Evolutionary conservation across 2,113 vertebrate species (phyloP).

Genomic region (Sus scrofa): T2T-Sscrofa CM000829.6:68364001-68364500

Average conservation of each 20-base stretch:
- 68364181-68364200: constrained; percentile 65
- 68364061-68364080: neutral
- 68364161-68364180: neutral
- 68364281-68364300: constrained; percentile 76
- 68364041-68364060: constrained; percentile 14
- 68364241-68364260: constrained; percentile 60
- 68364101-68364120: constrained; percentile 59
- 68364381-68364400: constrained; percentile 62
- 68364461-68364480: neutral
- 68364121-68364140: constrained; percentile 7
- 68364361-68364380: constrained; percentile 78
- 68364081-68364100: constrained; percentile 32
- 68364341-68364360: constrained; percentile 45
- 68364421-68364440: neutral
- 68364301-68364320: constrained; percentile 73
- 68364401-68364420: neutral
- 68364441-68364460: neutral
- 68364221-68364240: constrained; percentile 70
- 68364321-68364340: constrained; percentile 61
- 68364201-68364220: constrained; percentile 66
- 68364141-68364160: constrained; percentile 47
- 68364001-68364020: neutral
- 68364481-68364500: neutral
- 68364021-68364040: neutral
- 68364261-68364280: constrained; percentile 72